A percentile compares a stretch with the other conserved stretches of the same genome.
These are phyloP conservation scores for Pedicia rivosa DNA, from an alignment of 2,888 invertebrate genomes.

Conservation along the genomic window DNA sequence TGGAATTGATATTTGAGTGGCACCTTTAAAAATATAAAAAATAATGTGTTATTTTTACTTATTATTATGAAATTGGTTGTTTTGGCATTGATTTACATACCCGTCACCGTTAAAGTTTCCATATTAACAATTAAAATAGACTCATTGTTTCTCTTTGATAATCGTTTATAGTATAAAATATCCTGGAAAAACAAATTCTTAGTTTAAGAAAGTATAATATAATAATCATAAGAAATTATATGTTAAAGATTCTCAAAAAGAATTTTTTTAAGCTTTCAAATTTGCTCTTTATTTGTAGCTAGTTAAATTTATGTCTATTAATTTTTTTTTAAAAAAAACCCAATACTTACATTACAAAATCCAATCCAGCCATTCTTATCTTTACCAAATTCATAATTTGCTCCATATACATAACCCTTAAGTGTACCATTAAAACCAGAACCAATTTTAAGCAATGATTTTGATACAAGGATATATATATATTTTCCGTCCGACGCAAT, in stretches of 20 bases:
- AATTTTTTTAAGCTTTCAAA: too few species aligned
- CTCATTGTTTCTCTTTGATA: conserved; percentile 32
- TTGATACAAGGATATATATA: conserved; percentile 71
- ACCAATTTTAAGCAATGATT: conserved; percentile 82
- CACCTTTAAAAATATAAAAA: too few species aligned
- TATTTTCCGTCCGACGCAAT: conserved; percentile 83
- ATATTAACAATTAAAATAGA: conserved; percentile 30
- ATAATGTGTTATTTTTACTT: too few species aligned
- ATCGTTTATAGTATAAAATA: conserved; percentile 61
- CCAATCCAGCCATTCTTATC: conserved; percentile 74
- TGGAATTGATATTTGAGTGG: conserved; percentile 23
- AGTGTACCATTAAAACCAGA: conserved; percentile 88
- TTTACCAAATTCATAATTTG: conserved; percentile 68
- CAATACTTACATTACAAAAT: conserved; percentile 59
- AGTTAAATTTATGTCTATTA: too few species aligned
- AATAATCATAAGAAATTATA: background rate
- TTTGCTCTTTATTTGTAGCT: too few species aligned
- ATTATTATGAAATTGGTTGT: too few species aligned
- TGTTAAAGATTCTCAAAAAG: too few species aligned
- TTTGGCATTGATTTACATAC: too few species aligned
- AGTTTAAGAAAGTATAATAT: conserved; percentile 9
- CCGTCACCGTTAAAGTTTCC: conserved; percentile 35
- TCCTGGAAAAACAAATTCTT: conserved; percentile 36
- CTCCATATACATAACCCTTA: conserved; percentile 75
- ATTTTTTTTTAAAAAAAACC: too few species aligned